Base-by-base conservation (phyloP, 2,797 vertebrate genomes). In the Halcyon chelicuti region DNA sequence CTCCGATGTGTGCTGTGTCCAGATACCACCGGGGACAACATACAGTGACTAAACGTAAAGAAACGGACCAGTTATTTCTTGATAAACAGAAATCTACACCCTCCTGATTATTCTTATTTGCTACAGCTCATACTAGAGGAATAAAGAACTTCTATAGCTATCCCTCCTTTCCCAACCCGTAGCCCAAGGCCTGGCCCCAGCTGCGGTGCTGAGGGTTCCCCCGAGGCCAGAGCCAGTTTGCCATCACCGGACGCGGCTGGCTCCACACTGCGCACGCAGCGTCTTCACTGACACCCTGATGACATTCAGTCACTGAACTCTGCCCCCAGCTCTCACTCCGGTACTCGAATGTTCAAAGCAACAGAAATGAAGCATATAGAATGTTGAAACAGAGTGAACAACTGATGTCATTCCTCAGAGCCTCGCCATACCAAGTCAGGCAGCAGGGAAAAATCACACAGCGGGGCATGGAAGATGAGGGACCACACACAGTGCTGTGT, bases 181-280 rank as follows among this genome's bases (percentile, higher is more conserved):
- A 74, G 67, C 62, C 52, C 19, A 23, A 49, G 42, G 39, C 57
- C 51, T 67, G 72, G 35, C 26, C 62, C 37, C 66, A 42, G 70
- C 66, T 80, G 68, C 3, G 68, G 51, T 40, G 19, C 20, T 2
- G 26, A 3, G 55, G 35, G 49, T 55, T 49, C 49, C 58, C 80
- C 52, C 26, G 67, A 9, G 26, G 68, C 22, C 77, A 25, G 20
- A 26, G 21, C 26, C 54, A 23, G 42, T 52, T 4, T 40, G 63
- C 39, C 68, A 66, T 15, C 76, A 29, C 42, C 61, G 14, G 1
- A 2, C 0, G 3, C 20, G 49, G 4, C 31, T 33, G 51, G 44
- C 29, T 33, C 19, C 63, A 15, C 65, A 1, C 3, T 15, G 35
- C 1, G 3, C 51, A 35, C 1, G 0, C 14, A 12, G 5, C 4